Percentiles rank a stretch among this genome's conserved stretches.
phyloP scores from a whole-genome alignment of 2,888 invertebrate genomes.

The Meliscaeva auricollis region DNA sequence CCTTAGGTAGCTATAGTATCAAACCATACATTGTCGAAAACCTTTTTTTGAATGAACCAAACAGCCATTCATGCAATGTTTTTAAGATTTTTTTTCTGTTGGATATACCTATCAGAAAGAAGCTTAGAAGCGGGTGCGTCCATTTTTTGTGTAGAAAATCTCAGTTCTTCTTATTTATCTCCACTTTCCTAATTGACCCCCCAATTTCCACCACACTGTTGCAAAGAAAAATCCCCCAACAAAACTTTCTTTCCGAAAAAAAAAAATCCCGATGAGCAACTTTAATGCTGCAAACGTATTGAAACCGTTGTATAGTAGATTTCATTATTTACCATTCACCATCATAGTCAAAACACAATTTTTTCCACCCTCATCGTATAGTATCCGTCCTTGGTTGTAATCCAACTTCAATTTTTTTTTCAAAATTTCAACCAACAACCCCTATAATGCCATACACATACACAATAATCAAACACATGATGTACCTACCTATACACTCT shows the following conservation, averaged over 20 bases:
- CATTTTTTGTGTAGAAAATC: background rate
- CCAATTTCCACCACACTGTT: conserved; percentile 5
- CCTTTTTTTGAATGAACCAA: no score
- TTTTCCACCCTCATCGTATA: conserved; percentile 56
- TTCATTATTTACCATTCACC: conserved; percentile 42
- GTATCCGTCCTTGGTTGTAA: conserved; percentile 69
- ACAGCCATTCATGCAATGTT: no score
- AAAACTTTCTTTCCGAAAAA: conserved; percentile 11
- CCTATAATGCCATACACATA: conserved; percentile 24
- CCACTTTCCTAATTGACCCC: background rate
- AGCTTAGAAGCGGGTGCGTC: no score
- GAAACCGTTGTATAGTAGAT: conserved; percentile 50
- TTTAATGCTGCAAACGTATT: conserved; percentile 57
- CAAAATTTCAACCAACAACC: conserved; percentile 30
- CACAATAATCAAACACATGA: conserved; percentile 18
- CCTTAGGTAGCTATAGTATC: no score
- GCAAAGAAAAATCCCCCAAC: background rate
- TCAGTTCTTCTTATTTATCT: conserved; percentile 11
- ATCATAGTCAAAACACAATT: conserved; percentile 23
- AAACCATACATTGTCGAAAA: no score
- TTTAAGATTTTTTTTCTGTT: no score
- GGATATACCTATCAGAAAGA: no score
- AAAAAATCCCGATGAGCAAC: conserved; percentile 25
- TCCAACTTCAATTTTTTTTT: conserved; percentile 55
- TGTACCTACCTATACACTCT: no score